Conservation (phyloP, 2,797 vertebrate species). For the Phoeniculus purpureus region DNA sequence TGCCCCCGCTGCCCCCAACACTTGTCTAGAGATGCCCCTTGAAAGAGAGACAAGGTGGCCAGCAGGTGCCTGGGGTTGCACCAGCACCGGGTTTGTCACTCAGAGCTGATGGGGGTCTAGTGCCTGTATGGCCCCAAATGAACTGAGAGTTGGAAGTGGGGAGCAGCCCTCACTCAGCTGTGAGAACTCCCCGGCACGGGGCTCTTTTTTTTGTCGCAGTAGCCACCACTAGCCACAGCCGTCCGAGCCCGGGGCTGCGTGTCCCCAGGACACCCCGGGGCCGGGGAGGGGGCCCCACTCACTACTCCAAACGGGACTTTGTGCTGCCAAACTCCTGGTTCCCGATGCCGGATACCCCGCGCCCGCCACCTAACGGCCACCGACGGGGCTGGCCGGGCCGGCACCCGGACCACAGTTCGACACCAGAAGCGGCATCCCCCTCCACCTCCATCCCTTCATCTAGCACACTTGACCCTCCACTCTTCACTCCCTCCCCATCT, state of each 20-base stretch:
- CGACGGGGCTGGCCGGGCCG: not conserved
- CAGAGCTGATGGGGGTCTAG: not conserved
- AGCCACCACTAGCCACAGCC: not conserved
- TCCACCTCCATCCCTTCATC: no score
- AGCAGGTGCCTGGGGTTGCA: not conserved
- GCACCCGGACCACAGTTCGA: accelerated
- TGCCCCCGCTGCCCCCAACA: not conserved
- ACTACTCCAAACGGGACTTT: not conserved
- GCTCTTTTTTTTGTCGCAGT: no score
- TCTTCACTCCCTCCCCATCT: no score
- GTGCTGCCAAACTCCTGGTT: not conserved
- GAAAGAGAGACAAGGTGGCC: not conserved
- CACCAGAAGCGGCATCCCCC: no score
- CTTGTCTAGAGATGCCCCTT: not conserved
- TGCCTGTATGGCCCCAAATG: not conserved
- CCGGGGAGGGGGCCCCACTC: not conserved
- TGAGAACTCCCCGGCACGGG: accelerated
- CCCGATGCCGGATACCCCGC: not conserved
- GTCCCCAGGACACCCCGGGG: conserved; percentile 1
- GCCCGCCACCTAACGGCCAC: conserved; percentile 68
- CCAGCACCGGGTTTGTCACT: not conserved
- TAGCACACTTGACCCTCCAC: not conserved
- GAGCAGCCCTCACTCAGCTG: not conserved
- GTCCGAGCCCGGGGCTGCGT: not conserved
- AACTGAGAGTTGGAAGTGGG: not conserved